A percentile compares a stretch with the other conserved stretches of the same genome.
phyloP scores from a whole-genome alignment of 1,140 invertebrate genomes.

The Euglossa dilemma region DNA sequence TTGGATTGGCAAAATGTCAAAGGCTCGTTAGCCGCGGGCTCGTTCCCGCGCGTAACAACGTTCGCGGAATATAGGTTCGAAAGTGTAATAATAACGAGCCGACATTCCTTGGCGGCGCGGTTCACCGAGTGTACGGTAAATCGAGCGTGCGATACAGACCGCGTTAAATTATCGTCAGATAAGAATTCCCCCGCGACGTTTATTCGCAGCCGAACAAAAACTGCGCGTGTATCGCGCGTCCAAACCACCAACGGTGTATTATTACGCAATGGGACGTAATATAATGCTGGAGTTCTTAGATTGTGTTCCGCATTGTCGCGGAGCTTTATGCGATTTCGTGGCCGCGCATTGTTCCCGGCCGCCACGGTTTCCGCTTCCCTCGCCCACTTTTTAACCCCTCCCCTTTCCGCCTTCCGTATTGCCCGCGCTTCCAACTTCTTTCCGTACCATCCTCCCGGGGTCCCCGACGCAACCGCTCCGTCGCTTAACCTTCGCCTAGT shows the following conservation, averaged over 20 bases:
- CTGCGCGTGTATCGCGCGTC: conserved; percentile 33
- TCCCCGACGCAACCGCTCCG: too few species aligned
- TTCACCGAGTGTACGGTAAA: conserved; percentile 31
- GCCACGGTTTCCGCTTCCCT: neutral
- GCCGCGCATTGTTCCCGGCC: conserved; percentile 17
- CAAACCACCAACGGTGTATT: conserved; percentile 42
- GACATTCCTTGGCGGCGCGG: conserved; percentile 56
- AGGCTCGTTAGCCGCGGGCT: conserved; percentile 56
- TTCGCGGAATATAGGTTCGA: conserved; percentile 54
- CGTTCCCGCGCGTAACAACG: neutral
- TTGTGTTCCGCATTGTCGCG: conserved; percentile 49
- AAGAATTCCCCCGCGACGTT: conserved; percentile 51
- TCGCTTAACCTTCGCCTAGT: too few species aligned
- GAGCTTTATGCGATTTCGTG: conserved; percentile 51
- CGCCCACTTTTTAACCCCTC: neutral
- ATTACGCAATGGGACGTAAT: conserved; percentile 47
- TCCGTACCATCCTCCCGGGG: neutral
- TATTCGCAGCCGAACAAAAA: conserved; percentile 48
- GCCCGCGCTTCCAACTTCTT: neutral
- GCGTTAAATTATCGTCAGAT: conserved; percentile 50
- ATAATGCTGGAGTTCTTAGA: conserved; percentile 48
- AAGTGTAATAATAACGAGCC: conserved; percentile 61
- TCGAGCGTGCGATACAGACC: conserved; percentile 36
- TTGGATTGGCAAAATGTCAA: conserved; percentile 64
- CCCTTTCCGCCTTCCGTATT: too few species aligned